These are phyloP conservation scores for Phrynocephalus vlangalii DNA, from an alignment of 2,797 vertebrate species.

Conservation along the genomic window DNA sequence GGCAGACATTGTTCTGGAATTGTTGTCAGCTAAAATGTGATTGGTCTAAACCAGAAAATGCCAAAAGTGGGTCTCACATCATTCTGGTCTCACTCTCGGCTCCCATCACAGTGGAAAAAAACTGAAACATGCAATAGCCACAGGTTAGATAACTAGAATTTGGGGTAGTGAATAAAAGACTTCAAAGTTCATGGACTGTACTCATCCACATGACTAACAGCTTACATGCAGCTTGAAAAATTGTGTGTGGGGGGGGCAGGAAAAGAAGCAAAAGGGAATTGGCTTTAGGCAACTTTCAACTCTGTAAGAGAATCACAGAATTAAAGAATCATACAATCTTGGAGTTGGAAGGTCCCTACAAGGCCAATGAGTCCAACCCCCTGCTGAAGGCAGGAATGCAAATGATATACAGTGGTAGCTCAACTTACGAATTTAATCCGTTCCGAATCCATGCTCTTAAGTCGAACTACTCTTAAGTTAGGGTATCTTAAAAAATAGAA, in stretches of 20 bases:
- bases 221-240: neutral
- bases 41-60: slow-evolving; percentile 87
- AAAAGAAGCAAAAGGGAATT: neutral
- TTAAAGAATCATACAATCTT: no score
- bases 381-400: no score
- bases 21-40: slow-evolving; percentile 87
- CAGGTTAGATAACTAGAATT: neutral
- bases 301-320: no score
- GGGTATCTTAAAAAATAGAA: no score
- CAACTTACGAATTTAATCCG: no score
- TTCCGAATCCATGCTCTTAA: no score
- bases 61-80: neutral
- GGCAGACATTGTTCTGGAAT: slow-evolving; percentile 87
- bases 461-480: no score
- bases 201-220: neutral
- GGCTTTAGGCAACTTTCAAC: neutral
- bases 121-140: neutral
- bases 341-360: no score
- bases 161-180: neutral
- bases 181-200: neutral
- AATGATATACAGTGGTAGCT: no score
- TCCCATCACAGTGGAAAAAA: no score
- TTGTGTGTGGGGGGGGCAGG: no score
- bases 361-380: no score
- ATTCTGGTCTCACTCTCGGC: neutral